Conservation (phyloP, 2,888 invertebrate genomes). For the Cantharis rufa region DNA sequence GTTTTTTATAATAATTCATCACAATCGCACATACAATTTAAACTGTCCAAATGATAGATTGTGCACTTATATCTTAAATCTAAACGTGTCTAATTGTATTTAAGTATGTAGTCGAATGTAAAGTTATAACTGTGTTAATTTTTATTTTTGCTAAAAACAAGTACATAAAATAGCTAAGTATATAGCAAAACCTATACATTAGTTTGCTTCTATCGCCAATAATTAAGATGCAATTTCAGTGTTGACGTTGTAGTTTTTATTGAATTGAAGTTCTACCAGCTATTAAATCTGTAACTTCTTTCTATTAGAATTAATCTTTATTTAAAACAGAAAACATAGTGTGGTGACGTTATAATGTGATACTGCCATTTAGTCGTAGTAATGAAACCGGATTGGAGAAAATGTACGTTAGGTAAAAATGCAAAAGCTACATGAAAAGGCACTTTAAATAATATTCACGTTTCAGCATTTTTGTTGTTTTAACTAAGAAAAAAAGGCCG, state of each 20-base stretch:
- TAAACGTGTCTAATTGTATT: neutral
- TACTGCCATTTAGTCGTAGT: neutral
- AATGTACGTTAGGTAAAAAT: neutral
- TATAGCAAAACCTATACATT: neutral
- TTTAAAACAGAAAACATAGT: neutral
- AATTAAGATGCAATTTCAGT: neutral
- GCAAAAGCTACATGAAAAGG: neutral
- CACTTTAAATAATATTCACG: neutral
- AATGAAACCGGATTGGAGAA: neutral
- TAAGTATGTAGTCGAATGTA: neutral
- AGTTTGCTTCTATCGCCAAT: neutral
- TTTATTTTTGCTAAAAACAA: neutral
- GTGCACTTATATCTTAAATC: neutral
- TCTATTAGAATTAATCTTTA: neutral
- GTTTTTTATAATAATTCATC: neutral
- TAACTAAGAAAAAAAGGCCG: neutral
- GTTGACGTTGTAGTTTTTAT: neutral
- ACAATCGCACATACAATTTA: neutral
- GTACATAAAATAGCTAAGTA: neutral
- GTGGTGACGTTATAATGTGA: neutral
- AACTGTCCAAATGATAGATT: neutral
- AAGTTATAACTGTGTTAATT: neutral
- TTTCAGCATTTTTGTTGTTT: neutral
- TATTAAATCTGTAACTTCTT: neutral
- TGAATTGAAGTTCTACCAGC: neutral